Conservation (phyloP, 2,888 invertebrate genomes). For the Macroteleia sp. region DNA sequence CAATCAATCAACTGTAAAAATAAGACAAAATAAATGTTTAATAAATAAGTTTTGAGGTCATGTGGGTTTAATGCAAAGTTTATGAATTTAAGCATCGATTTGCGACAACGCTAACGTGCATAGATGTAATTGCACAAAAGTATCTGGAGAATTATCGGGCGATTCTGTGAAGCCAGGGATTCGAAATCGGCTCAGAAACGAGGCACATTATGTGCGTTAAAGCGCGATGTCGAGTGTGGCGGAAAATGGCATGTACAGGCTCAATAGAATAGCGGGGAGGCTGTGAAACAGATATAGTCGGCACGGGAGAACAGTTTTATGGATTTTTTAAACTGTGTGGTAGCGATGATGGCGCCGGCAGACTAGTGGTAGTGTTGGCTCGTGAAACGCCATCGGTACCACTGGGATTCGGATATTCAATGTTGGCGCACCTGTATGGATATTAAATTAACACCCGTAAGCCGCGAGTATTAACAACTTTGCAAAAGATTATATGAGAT, state of each 20-base stretch:
- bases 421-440: slow-evolving; percentile 84
- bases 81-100: too few species aligned
- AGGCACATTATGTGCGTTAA: slow-evolving; percentile 62
- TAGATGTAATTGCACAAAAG: slow-evolving; percentile 37
- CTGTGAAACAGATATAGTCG: slow-evolving; percentile 50
- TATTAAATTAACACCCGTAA: slow-evolving; percentile 84
- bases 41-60: too few species aligned
- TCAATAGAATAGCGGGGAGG: slow-evolving; percentile 45
- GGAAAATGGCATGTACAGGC: slow-evolving; percentile 59
- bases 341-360: slow-evolving; percentile 65
- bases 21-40: too few species aligned
- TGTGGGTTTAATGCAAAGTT: too few species aligned
- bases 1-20: too few species aligned
- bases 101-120: background rate
- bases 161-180: slow-evolving; percentile 47
- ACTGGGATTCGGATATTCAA: slow-evolving; percentile 84
- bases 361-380: slow-evolving; percentile 46
- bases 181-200: slow-evolving; percentile 57
- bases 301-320: slow-evolving; percentile 77
- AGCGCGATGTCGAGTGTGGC: slow-evolving; percentile 57
- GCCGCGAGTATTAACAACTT: slow-evolving; percentile 84
- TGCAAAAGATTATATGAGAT: slow-evolving; percentile 84
- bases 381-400: slow-evolving; percentile 67
- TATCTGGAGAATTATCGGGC: slow-evolving; percentile 42
- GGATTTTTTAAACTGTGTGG: slow-evolving; percentile 80